Evolutionary conservation across 2,888 invertebrate species (phyloP).

Genomic region (Catocala sponsa): DNA sequence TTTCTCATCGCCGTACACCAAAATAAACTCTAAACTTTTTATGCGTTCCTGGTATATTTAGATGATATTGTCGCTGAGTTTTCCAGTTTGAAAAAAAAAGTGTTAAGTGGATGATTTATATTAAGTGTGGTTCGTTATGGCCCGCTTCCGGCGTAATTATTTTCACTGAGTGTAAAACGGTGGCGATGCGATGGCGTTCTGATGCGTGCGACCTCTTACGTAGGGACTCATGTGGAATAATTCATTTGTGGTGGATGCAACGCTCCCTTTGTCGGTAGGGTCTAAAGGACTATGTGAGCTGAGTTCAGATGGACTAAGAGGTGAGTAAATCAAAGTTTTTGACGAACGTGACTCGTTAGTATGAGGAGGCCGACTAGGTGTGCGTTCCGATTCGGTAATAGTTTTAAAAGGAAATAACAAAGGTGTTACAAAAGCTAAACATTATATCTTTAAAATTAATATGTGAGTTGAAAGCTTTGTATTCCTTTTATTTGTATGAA

Average conservation of each 20-base stretch:
- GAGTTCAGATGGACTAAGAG: conserved; percentile 25
- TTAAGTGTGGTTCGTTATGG: conserved; percentile 79
- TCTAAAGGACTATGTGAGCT: conserved; percentile 34
- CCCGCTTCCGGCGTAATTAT: conserved; percentile 83
- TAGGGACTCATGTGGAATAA: conserved; percentile 67
- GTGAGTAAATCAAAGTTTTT: conserved; percentile 20
- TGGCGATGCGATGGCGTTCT: conserved; percentile 45
- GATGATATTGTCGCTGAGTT: conserved; percentile 79
- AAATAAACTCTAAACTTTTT: conserved; percentile 84
- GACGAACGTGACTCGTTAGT: conserved; percentile 17
- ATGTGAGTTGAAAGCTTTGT: too few relatives aligned
- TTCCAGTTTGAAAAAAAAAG: conserved; percentile 74
- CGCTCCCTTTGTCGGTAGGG: conserved; percentile 60
- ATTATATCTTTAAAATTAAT: too few relatives aligned
- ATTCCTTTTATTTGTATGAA: too few relatives aligned
- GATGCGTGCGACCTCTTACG: conserved; percentile 63
- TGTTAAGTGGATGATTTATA: conserved; percentile 88
- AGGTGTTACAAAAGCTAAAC: too few relatives aligned
- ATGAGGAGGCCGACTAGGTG: conserved; percentile 5
- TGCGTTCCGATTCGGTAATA: too few relatives aligned
- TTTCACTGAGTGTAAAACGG: conserved; percentile 64
- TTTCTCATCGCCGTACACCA: conserved; percentile 82
- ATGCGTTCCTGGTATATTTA: conserved; percentile 82
- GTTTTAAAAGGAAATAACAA: too few relatives aligned
- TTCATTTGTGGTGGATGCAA: conserved; percentile 61